These are phyloP conservation scores for Phalacrocorax carbo DNA, from an alignment of 2,113 vertebrate genomes.

Conservation along the genomic window DNA sequence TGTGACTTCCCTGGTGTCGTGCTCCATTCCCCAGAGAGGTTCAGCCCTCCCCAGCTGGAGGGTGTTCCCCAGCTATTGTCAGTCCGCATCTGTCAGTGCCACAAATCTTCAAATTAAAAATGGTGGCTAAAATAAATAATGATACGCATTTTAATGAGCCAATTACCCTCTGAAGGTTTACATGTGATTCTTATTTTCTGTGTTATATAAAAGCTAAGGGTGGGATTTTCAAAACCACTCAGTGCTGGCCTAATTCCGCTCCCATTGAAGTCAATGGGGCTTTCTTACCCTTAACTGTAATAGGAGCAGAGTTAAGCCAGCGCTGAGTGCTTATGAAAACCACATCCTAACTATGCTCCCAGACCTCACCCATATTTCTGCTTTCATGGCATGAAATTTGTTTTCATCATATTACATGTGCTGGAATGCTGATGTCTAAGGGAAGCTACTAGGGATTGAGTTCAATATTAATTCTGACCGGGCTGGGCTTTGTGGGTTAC, in stretches of 20 bases:
- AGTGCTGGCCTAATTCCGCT: not conserved
- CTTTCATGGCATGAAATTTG: slow-evolving; percentile 59
- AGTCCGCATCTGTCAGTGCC: not conserved
- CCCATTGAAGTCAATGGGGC: slow-evolving; percentile 1
- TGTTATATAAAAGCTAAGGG: not conserved
- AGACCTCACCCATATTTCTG: slow-evolving; percentile 59
- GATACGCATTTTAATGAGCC: not conserved
- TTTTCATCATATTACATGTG: slow-evolving; percentile 48
- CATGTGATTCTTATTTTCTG: slow-evolving; percentile 45
- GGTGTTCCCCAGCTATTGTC: not conserved
- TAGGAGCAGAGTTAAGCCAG: slow-evolving; percentile 41
- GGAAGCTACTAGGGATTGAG: slow-evolving; percentile 28
- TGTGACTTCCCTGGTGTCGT: not conserved
- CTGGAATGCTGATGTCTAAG: slow-evolving; percentile 44
- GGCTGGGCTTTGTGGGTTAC: slow-evolving; percentile 45
- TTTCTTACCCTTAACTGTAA: slow-evolving; percentile 29
- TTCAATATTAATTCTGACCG: slow-evolving; percentile 12
- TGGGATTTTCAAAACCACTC: slow-evolving; percentile 48
- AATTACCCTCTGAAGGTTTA: not conserved
- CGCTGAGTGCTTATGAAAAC: slow-evolving; percentile 16
- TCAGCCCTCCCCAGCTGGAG: not conserved
- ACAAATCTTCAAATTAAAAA: slow-evolving; percentile 13
- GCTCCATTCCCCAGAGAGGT: not conserved
- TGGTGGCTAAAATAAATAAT: slow-evolving; percentile 1
- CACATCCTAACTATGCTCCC: slow-evolving; percentile 54